These are phyloP conservation scores for Rostratula benghalensis DNA, from an alignment of 2,113 vertebrate genomes.

Conservation along the genomic window DNA sequence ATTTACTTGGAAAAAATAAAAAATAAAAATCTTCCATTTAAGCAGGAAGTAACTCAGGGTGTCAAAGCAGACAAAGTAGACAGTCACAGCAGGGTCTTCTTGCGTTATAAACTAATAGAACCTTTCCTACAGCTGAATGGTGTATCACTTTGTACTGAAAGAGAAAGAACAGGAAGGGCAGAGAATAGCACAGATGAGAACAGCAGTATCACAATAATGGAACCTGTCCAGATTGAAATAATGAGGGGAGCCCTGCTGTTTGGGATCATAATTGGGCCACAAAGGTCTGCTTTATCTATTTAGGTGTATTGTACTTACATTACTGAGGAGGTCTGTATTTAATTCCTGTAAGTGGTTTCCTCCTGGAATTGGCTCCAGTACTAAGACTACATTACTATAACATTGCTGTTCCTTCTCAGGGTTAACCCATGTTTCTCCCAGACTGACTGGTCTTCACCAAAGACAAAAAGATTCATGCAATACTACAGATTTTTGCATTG, in stretches of 20 bases:
- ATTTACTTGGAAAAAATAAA: neutral
- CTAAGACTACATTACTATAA: neutral
- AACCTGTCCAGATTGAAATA: neutral
- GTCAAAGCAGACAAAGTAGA: neutral
- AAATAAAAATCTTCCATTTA: neutral
- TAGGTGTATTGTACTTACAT: neutral
- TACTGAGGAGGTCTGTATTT: neutral
- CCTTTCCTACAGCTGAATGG: neutral
- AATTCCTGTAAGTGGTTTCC: neutral
- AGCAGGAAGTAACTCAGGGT: neutral
- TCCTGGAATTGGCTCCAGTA: neutral
- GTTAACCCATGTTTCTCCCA: neutral
- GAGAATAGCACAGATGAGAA: neutral
- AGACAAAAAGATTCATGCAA: neutral
- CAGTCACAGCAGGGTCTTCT: neutral
- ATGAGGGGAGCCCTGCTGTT: neutral
- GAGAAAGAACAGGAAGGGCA: neutral
- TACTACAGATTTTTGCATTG: neutral
- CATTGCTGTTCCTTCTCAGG: neutral
- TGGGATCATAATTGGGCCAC: neutral
- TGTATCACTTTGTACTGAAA: neutral
- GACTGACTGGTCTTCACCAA: neutral
- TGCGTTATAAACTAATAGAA: neutral
- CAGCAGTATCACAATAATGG: neutral
- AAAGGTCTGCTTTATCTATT: neutral